Base-by-base conservation (phyloP, 2,888 invertebrate species). In the Euclidia mi region DNA sequence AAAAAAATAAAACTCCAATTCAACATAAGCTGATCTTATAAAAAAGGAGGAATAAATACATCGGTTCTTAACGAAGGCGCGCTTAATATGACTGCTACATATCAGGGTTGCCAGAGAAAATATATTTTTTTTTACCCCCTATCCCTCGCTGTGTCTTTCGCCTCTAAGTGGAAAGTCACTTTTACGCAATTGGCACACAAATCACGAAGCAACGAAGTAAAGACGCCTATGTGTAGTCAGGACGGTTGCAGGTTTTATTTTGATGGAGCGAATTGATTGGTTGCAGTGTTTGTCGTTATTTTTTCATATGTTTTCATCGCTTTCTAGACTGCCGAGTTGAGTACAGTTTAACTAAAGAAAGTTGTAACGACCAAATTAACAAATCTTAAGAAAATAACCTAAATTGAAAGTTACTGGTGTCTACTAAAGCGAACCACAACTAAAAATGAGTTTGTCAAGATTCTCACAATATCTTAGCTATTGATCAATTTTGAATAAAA, bases 141-240 rank as follows among this genome's bases (percentile, higher is more conserved):
- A 44, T 60, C 51, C 40, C 4, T 32, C 12, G 35, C 56, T 56
- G 46, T 65, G 55, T 51, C 57, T 53, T 52, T 41, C 34, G 32
- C 55, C 55, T 44, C 70, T 73, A 76, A 77, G 81, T 75, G 76
- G 69, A 75, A 73, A 79, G 76, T 79, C 78, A 79, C 79, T 82
- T 81, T 76, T 79, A 71, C 79, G 80, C 83, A 81, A 83, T 84
- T 78, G 82, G 77, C 75, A 81, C 81, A 85, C 85, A 82, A 85
- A 83, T 84, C 85, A 85, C 79, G 82, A 61, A 75, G 73, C 70
- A 68, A 67, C 72, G 67, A 68, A 72, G 72, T 71, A 61, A 59
- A 59, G 45, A 12, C 32, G n/a, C 55, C 7, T 58, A 79, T 78
- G 60, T 53, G 53, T 80, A 80, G 78, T 65, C 44, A 0, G 32